Conservation (phyloP, 2,113 vertebrate genomes). For the Ariopsis seemanni region DNA sequence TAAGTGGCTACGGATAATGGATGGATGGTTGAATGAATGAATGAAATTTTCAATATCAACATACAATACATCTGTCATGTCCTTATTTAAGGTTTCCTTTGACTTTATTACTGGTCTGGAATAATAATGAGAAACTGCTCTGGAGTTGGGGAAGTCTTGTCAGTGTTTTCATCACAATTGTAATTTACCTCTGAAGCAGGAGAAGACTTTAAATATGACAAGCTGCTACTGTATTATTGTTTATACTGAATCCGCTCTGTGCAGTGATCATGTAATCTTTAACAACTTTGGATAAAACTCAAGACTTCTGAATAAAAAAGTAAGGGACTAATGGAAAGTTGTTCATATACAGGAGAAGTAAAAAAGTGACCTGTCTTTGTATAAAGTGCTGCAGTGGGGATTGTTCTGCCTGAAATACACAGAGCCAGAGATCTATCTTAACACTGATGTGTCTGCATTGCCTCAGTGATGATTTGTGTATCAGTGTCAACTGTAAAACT, state of each 20-base stretch:
- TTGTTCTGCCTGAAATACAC: neutral
- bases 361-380: neutral
- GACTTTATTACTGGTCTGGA: neutral
- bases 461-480: slow-evolving; percentile 4
- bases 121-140: neutral
- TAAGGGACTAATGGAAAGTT: neutral
- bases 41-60: neutral
- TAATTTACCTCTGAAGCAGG: neutral
- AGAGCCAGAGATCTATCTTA: neutral
- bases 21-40: no score
- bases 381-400: neutral
- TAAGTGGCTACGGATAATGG: no score
- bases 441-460: neutral
- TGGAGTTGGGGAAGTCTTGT: neutral
- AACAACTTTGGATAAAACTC: neutral
- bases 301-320: neutral
- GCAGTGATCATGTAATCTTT: neutral
- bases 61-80: neutral
- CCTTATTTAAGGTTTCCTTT: neutral
- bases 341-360: neutral
- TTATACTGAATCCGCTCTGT: neutral
- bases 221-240: neutral
- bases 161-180: neutral
- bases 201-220: neutral
- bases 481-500: neutral